Evolutionary conservation across 1,140 invertebrate genomes (phyloP).

Genomic region (Sipha flava): DNA sequence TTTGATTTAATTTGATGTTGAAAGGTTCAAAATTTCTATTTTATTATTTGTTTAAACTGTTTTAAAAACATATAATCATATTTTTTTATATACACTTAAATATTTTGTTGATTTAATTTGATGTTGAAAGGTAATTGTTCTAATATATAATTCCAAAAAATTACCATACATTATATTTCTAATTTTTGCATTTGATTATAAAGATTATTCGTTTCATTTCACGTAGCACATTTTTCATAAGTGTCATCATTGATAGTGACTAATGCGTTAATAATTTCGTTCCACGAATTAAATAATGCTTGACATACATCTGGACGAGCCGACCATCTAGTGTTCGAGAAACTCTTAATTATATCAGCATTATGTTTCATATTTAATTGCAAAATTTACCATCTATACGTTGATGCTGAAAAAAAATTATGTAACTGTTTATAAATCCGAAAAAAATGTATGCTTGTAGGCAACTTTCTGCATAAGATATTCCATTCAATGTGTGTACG

Average conservation of each 20-base stretch:
- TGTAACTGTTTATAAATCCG: conserved; percentile 37
- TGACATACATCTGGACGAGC: conserved; percentile 33
- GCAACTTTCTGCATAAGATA: conserved; percentile 41
- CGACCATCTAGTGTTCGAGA: conserved; percentile 36
- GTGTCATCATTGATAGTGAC: conserved; percentile 8
- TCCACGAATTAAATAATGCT: neutral
- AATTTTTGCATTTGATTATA: conserved; percentile 32
- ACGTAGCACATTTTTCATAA: conserved; percentile 17
- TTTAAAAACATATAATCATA: too few species aligned
- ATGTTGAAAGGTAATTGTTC: too few species aligned
- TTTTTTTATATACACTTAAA: too few species aligned
- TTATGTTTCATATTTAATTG: conserved; percentile 19
- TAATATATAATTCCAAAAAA: conserved; percentile 27
- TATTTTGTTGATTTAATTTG: too few species aligned
- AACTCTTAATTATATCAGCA: conserved; percentile 28
- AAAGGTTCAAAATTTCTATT: too few species aligned
- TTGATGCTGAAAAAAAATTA: conserved; percentile 38
- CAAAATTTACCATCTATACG: conserved; percentile 36
- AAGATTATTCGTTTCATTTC: conserved; percentile 26
- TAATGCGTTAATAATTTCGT: neutral
- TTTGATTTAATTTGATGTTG: too few species aligned
- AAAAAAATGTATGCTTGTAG: conserved; percentile 37
- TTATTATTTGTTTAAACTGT: too few species aligned
- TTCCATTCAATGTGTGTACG: conserved; percentile 41
- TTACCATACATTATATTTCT: conserved; percentile 34